Base-by-base conservation (phyloP, 2,888 invertebrate genomes). In the Hydraecia micacea region DNA sequence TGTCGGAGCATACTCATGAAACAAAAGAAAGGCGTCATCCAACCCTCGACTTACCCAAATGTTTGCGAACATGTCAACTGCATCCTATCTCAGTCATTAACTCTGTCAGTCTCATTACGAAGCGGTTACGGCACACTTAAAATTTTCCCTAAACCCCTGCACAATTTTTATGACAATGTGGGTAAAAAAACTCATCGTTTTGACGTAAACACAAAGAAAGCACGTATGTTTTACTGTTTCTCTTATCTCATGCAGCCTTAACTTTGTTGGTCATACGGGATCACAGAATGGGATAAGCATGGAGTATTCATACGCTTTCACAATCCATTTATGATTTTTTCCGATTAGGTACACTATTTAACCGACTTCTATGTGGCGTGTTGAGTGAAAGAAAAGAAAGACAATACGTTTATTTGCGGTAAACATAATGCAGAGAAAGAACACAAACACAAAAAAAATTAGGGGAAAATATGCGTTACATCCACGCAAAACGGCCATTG, bases 251-350 rank as follows among this genome's bases (percentile, higher is more conserved):
- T 83, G 66, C 28, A 85, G 87, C 86, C 88, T 89, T 89, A 91
- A 92, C 91, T 92, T 92, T 92, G 92, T 90, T 91, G 92, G 91
- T 90, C 92, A 92, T 93, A 91, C 89, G 90, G 91, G 92, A 92
- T 91, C 90, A 69, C 39, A 6, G 84, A 84, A 39, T 62, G 15
- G 7, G 49, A 1, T 1, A 60, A 58, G 62, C 55, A 66, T 85
- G 81, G 73, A 84, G 71, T 62, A 5, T n/a, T 73, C 36, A 46
- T n/a, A 28, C 0, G 46, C 15, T 15, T 75, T 36, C 6, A 60
- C 21, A 58, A 74, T 36, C 7, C 6, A 21, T 36, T 39, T 58
- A 36, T 5, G 1, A n/a, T 8, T 21, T 52, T 25, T 18, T 25
- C n/a, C 9, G 15, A 9, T 42, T 8, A 25, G 7, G 25, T 65